These are phyloP conservation scores for Notothenia coriiceps DNA, from an alignment of 2,113 vertebrate genomes.

Conservation along the genomic window DNA sequence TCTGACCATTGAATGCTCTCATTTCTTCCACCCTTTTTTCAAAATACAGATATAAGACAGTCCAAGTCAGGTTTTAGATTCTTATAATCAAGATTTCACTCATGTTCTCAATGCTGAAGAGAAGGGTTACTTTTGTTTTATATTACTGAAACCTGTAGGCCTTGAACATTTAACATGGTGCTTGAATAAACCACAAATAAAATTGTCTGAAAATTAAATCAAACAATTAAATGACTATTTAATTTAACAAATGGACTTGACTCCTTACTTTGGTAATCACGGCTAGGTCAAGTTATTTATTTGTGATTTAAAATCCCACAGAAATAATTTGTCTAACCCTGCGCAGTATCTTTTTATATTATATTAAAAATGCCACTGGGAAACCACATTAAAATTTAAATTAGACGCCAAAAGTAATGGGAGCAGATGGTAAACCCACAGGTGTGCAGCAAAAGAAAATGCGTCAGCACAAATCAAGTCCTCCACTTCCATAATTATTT, in stretches of 20 bases:
- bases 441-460: not conserved
- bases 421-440: not conserved
- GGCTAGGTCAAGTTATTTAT: not conserved
- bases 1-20: slow-evolving; percentile 11
- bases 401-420: not conserved
- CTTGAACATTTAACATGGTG: not conserved
- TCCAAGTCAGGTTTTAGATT: not conserved
- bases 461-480: not conserved
- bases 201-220: not conserved
- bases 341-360: not conserved
- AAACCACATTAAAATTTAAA: not conserved
- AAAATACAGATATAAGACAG: slow-evolving; percentile 7
- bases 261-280: not conserved
- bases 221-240: too few relatives aligned
- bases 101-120: not conserved
- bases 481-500: not conserved
- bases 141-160: not conserved
- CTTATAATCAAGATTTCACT: not conserved
- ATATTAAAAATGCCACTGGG: not conserved
- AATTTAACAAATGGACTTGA: too few relatives aligned
- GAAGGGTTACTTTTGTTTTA: not conserved
- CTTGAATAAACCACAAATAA: not conserved
- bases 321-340: too few relatives aligned
- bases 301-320: too few relatives aligned
- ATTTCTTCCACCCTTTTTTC: not conserved